Base-by-base conservation (phyloP, 2,797 vertebrate genomes). In the Phrynocephalus forsythii region DNA sequence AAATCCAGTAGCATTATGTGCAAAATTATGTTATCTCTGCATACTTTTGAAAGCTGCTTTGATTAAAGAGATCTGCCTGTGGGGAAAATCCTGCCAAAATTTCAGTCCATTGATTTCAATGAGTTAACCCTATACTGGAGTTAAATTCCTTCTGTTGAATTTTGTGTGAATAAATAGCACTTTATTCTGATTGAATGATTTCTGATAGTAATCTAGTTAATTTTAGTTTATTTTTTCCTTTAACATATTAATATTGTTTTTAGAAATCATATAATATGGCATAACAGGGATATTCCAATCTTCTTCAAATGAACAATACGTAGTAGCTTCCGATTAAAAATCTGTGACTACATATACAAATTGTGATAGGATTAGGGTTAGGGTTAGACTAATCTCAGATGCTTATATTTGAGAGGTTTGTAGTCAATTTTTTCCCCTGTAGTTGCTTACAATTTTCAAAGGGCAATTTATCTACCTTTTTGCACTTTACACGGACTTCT, bases 1-100 rank as follows among this genome's bases (percentile, higher is more conserved):
- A 30, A 79, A 56, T 56, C 26, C 22, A 52, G 79, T 60, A 48
- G 3, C n/a, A 83, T 79, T 22, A 1, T 33, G n/a, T 78, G 2
- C 68, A n/a, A 0, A 0, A 0, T 16, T 56, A 0, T 0, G 3
- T 18, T 22, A 22, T 24, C 50, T 48, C 0, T 0, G 72, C n/a
- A 48, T 30, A 26, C 63, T 38, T 72, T 38, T 38, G 76, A 75
- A 50, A 11, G 10, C 33, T 67, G 60, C 75, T 81, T 63, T 63
- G n/a, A 60, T 56, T 30, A 81, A 48, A 8, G 5, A 79, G 87
- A 44, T 7, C 13, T 76, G 44, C 2, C 38, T 50, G 78, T 4
- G 26, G 28, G 15, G 24, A 0, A 63, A n/a, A 33, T 87, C 38
- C 71, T 75, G 60, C 11, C 44, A 30, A 82, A 71, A 85, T 76